Conservation (phyloP, 35 echinoderm and acorn worm genomes). For the Ptychodera flava region DNA sequence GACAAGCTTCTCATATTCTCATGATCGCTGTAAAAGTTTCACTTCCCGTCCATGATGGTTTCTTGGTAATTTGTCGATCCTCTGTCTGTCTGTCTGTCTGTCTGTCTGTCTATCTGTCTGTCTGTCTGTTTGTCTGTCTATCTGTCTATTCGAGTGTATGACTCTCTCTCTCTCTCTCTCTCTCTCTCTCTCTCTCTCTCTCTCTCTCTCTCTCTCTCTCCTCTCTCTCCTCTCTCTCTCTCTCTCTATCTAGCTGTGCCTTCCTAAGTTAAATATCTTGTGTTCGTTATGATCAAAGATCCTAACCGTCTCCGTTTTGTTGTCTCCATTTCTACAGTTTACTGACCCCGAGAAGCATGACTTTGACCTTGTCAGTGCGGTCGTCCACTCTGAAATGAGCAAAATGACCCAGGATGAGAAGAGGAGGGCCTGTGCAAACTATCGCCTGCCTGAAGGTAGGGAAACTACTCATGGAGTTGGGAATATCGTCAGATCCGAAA, state of each 20-base stretch:
- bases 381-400: background rate
- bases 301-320: no score
- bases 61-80: no score
- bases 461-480: no score
- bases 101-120: background rate
- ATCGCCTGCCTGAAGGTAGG: background rate
- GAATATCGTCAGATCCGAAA: no score
- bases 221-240: no score
- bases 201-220: background rate
- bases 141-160: background rate
- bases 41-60: no score
- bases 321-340: no score
- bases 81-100: background rate
- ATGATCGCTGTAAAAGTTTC: no score
- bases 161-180: background rate
- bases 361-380: background rate
- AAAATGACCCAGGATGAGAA: background rate
- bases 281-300: no score
- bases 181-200: background rate
- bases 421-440: background rate
- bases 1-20: no score
- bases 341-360: background rate
- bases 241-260: no score
- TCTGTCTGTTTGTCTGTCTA: background rate
- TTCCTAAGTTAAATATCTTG: no score